phyloP scores from a whole-genome alignment of 2,113 vertebrate genomes.

The Oryzias javanicus region DNA sequence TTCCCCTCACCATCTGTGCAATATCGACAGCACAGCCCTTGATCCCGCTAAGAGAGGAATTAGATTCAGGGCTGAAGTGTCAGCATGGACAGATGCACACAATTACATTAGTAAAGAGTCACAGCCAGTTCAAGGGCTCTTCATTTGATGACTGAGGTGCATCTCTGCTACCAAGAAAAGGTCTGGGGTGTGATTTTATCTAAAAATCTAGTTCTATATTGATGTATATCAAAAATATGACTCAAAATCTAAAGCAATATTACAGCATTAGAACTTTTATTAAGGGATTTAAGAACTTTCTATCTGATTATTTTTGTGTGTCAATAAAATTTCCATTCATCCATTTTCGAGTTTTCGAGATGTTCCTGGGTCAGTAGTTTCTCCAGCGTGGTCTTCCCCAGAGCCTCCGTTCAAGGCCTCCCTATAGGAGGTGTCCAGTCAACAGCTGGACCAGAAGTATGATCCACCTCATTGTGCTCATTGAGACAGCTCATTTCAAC shows the following conservation, averaged over 20 bases:
- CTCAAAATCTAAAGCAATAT: not conserved
- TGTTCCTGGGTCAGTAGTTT: too few relatives aligned
- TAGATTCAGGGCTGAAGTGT: constrained; percentile 38
- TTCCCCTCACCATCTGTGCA: constrained; percentile 34
- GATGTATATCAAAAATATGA: not conserved
- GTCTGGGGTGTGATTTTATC: constrained; percentile 1
- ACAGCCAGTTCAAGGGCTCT: constrained; percentile 46
- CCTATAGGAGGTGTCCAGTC: too few relatives aligned
- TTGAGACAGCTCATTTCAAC: too few relatives aligned
- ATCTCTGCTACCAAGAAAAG: constrained; percentile 1
- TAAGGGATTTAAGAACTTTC: too few relatives aligned
- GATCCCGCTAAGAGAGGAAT: constrained; percentile 23
- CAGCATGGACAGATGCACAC: constrained; percentile 21
- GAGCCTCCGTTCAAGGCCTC: too few relatives aligned
- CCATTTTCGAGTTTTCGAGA: too few relatives aligned
- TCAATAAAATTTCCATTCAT: not conserved
- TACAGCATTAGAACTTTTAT: too few relatives aligned
- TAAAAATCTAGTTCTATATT: not conserved
- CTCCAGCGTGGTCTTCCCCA: too few relatives aligned
- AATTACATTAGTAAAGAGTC: constrained; percentile 38
- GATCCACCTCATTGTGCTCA: too few relatives aligned
- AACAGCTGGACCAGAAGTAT: too few relatives aligned
- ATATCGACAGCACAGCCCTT: constrained; percentile 36
- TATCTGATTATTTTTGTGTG: not conserved
- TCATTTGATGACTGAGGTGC: constrained; percentile 8